Evolutionary conservation across 2,797 vertebrate species (phyloP), one percentile per base, ranked within the genome.

Genomic region (Orientallactaga sibirica): DNA sequence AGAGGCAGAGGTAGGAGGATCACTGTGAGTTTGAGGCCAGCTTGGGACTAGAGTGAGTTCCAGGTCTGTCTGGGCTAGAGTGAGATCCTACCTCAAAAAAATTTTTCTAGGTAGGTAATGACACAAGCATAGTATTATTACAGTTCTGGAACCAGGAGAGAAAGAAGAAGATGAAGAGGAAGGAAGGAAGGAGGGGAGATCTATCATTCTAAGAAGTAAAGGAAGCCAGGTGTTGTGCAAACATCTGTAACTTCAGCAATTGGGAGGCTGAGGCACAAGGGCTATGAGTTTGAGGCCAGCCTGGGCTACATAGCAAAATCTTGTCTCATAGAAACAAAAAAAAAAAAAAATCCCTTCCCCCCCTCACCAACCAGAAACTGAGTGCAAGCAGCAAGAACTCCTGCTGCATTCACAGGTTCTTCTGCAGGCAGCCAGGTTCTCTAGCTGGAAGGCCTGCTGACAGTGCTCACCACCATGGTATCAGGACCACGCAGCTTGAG

Each of bases 341-440:
- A 74, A 74, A 4, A 43, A 5, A 11, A 24, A 10, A 24, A 12
- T 2, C 6, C 70, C 9, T 9, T 7, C 9, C 27, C 24, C 10
- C 9, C 27, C 5, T 2, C 67, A 58, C 11, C 12, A 58, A 58
- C 15, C 12, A 12, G 11, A 14, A 70, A 70, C 11, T n/a, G 85
- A 10, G 1, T 25, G 10, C 27, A 29, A 61, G 66, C 25, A 41
- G 70, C 3, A 52, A 91, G 58, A 78, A 74, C 64, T 87, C 82
- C 20, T 70, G 43, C 58, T 41, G 41, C 22, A 76, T 70, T 89
- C 52, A 94, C 9, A 74, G 58, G 48, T 37, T 43, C 18, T 85
- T 16, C 43, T n/a, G 61, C 18, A 83, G 33, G 58, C 84, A 93
- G 90, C 43, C 80, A 14, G 88, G 94, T 79, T 96, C 96, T 95